Percentiles rank a stretch among this genome's conserved stretches.
These are phyloP conservation scores for Pan paniscus DNA, from an alignment of 2,113 vertebrate genomes.

Conservation along the genomic window DNA sequence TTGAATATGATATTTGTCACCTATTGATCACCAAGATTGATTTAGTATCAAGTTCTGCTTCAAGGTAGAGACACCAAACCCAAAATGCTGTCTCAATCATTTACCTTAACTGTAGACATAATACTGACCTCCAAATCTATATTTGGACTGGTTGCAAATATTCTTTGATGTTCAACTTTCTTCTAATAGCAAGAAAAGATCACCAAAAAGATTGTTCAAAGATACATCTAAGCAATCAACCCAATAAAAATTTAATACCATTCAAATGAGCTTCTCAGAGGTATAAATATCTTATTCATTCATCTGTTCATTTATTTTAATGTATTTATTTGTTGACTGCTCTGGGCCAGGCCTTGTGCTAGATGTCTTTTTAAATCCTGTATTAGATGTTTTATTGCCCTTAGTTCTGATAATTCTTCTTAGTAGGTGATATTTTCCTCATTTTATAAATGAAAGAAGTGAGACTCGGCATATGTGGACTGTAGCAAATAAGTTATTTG, in stretches of 20 bases:
- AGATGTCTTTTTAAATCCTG: not conserved
- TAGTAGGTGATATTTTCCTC: not conserved
- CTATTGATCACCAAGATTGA: not conserved
- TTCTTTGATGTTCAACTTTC: not conserved
- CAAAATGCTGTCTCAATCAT: not conserved
- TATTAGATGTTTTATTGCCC: not conserved
- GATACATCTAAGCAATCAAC: not conserved
- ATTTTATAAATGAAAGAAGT: not conserved
- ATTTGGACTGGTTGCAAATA: not conserved
- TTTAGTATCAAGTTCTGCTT: slow-evolving; percentile 11
- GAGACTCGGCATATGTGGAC: not conserved
- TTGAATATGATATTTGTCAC: not conserved
- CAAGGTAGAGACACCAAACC: not conserved
- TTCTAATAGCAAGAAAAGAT: slow-evolving; percentile 6
- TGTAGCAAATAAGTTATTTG: slow-evolving; percentile 1
- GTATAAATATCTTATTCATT: not conserved
- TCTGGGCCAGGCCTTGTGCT: not conserved
- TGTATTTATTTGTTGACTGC: not conserved
- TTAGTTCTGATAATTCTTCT: not conserved
- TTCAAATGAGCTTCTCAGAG: not conserved
- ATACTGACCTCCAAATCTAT: not conserved
- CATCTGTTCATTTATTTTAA: not conserved
- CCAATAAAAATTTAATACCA: not conserved
- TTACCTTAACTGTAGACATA: not conserved
- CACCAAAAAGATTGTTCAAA: not conserved